A percentile compares a stretch with the other conserved stretches of the same genome.
These are phyloP conservation scores for Turdus rufiventris DNA, from an alignment of 2,113 vertebrate species.

Conservation along the genomic window DNA sequence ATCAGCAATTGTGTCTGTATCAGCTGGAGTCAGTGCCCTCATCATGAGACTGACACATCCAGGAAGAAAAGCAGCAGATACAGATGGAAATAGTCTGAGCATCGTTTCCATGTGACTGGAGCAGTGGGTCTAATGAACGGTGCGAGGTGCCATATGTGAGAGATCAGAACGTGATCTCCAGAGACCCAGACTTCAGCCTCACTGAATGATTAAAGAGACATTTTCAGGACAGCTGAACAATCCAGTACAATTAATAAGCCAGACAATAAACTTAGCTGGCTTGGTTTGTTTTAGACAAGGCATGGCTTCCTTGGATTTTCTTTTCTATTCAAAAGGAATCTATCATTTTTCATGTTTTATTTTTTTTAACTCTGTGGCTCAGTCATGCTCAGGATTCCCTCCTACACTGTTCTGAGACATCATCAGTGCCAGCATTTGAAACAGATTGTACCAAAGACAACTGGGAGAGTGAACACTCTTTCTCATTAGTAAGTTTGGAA, in stretches of 20 bases:
- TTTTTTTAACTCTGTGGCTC: neutral
- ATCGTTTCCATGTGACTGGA: constrained; percentile 35
- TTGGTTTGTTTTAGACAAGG: neutral
- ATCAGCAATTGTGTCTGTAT: constrained; percentile 14
- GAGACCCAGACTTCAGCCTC: neutral
- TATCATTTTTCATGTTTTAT: neutral
- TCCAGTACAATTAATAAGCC: constrained; percentile 3
- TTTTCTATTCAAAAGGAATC: neutral
- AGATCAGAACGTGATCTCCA: neutral
- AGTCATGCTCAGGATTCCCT: constrained; percentile 54
- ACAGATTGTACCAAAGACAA: constrained; percentile 51
- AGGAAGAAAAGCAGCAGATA: constrained; percentile 26
- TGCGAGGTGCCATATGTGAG: neutral
- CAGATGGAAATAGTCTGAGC: neutral
- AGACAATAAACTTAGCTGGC: neutral
- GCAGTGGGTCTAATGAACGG: constrained; percentile 3
- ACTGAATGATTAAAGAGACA: neutral
- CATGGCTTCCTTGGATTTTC: neutral
- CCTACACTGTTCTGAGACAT: constrained; percentile 64
- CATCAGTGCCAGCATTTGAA: constrained; percentile 35
- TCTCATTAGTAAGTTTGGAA: constrained; percentile 27
- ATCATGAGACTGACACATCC: constrained; percentile 18
- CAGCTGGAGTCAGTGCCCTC: constrained; percentile 33
- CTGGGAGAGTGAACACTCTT: constrained; percentile 17
- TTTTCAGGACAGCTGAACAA: neutral